Evolutionary conservation across 1,140 invertebrate species (phyloP), one percentile per base, ranked within the genome.

Genomic region (Drosophila nigromelanica): DNA sequence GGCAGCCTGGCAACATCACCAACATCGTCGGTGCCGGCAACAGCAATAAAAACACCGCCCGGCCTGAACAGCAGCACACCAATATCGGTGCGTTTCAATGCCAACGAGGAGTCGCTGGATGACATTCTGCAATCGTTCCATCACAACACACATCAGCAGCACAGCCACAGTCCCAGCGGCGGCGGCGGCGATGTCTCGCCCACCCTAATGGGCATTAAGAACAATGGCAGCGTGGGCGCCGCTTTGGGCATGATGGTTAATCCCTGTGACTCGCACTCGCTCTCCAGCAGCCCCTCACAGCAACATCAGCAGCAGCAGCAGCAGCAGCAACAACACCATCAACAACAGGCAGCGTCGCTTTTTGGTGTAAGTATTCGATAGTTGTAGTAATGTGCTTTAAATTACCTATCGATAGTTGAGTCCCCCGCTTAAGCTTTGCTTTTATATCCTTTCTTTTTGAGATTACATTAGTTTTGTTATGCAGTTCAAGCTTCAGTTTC

Each of bases 41-140:
- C 68, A 30, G 51, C 39, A 21, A 43, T 52, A 2, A 72, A 89
- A 54, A 58, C 90, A 14, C 80, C 90, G 14, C 82, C 82, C 1
- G 83, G 79, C 48, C 24, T 87, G 35, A 64, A 58, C 58, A 78
- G 76, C 70, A 91, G 72, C 52, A 76, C 90, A n/a, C 90, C 90
- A 30, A 91, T 91, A 43, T 75, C 90, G 5, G 90, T 91, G 33
- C 86, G 90, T 45, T 91, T 91, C 52, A 91, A 91, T 80, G 90
- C 90, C 75, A 91, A 90, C 50, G 87, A 91, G 72, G 90, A 91
- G 64, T 90, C 87, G n/a, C 74, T 91, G 21, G 90, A 90, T 54
- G 90, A 90, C 50, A 86, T 91, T 37, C 79, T 91, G 60, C 90
- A 91, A 69, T 82, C 87, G 58, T 91, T 91, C 71, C 86, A 91